These are phyloP conservation scores for Daphoenositta chrysoptera DNA, from an alignment of 2,113 vertebrate species.

Conservation along the genomic window DNA sequence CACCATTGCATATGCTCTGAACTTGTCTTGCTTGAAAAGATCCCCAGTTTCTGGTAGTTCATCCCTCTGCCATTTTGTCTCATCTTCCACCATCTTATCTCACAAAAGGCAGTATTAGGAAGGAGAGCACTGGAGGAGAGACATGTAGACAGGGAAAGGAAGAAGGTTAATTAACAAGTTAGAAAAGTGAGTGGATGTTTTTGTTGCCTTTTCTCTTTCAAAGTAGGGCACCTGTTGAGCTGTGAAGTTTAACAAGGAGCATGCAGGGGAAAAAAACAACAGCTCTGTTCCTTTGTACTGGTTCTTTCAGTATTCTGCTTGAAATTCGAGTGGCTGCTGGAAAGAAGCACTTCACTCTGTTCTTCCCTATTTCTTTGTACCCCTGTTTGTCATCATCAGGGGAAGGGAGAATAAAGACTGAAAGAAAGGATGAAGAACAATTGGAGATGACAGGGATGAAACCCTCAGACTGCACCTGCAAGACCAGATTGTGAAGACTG, in stretches of 20 bases:
- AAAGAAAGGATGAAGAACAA: constrained; percentile 40
- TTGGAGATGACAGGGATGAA: constrained; percentile 41
- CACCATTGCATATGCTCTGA: not conserved
- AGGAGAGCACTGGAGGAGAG: not conserved
- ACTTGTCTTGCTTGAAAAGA: not conserved
- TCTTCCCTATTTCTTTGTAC: constrained; percentile 49
- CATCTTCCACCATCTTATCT: not conserved
- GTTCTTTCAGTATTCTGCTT: constrained; percentile 54
- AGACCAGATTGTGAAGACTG: constrained; percentile 57
- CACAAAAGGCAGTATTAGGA: not conserved
- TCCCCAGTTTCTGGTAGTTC: not conserved
- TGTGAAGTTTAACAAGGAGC: constrained; percentile 20
- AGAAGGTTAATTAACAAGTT: not conserved
- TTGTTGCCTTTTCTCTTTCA: not conserved
- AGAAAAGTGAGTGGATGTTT: not conserved
- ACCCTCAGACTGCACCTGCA: constrained; percentile 10
- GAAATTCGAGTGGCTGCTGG: constrained; percentile 51
- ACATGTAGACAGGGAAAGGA: not conserved
- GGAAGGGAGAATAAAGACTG: constrained; percentile 27
- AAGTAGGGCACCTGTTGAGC: constrained; percentile 38
- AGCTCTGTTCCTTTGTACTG: not conserved
- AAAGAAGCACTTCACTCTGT: constrained; percentile 50
- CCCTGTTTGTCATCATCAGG: constrained; percentile 35
- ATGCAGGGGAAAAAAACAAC: not conserved
- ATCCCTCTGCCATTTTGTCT: constrained; percentile 1